Conservation (phyloP, 2,797 vertebrate species). For the Pteropus rufus region DNA sequence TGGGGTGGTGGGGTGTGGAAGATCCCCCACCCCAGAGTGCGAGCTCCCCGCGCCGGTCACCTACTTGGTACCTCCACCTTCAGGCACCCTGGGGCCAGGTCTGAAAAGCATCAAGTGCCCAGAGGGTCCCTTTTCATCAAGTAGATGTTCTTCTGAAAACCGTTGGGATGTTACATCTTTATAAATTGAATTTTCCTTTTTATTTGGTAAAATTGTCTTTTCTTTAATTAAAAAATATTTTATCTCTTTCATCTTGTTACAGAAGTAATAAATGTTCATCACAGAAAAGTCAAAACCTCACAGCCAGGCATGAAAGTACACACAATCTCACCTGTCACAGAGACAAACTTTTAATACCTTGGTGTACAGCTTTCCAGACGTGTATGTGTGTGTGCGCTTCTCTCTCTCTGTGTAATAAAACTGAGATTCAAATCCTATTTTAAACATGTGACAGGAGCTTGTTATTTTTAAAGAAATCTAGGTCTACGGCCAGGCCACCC, state of each 20-base stretch:
- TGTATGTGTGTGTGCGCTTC: neutral
- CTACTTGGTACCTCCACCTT: neutral
- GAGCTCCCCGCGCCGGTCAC: neutral
- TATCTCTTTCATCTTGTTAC: neutral
- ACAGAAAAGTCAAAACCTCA: neutral
- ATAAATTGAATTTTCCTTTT: neutral
- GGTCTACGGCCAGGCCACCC: no score
- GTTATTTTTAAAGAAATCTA: neutral
- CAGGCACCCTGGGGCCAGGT: fast-evolving
- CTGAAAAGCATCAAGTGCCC: fast-evolving
- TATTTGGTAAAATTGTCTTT: neutral
- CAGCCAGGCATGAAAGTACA: neutral
- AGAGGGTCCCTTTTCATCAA: neutral
- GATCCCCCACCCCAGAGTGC: neutral
- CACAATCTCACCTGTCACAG: no score
- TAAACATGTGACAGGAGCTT: neutral
- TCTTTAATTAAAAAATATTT: constrained; percentile 36
- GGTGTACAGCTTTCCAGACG: neutral
- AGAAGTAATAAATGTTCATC: neutral
- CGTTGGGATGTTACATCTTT: neutral
- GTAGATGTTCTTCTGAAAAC: neutral
- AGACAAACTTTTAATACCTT: neutral
- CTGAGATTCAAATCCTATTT: neutral
- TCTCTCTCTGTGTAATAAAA: neutral
- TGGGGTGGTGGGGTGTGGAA: neutral